phyloP scores from a whole-genome alignment of 2,797 vertebrate species.

The Hozukius guyotensis region DNA sequence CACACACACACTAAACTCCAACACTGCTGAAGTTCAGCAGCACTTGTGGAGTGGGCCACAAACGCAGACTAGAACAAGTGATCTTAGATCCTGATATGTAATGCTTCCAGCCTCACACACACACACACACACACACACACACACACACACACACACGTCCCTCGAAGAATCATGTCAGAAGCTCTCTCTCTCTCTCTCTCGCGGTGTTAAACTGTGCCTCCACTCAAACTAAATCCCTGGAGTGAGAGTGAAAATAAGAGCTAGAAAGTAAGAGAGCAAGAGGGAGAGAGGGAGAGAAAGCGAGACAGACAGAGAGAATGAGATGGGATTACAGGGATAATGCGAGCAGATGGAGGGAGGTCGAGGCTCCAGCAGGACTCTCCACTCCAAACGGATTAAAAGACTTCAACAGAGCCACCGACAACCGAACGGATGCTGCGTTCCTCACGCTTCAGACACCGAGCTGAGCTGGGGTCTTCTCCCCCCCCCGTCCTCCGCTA shows the following conservation, averaged over 20 bases:
- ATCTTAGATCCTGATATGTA: conserved; percentile 11
- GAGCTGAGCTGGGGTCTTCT: conserved; percentile 3
- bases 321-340: conserved; percentile 89
- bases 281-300: background rate
- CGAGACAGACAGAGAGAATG: conserved; percentile 74
- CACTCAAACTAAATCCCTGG: conserved; percentile 66
- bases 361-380: conserved; percentile 74
- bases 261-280: conserved; percentile 49
- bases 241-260: conserved; percentile 62
- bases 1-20: background rate
- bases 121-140: background rate
- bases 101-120: background rate
- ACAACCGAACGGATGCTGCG: conserved; percentile 37
- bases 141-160: conserved; percentile 14
- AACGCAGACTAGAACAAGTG: conserved; percentile 9
- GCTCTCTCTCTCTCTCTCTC: background rate
- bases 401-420: conserved; percentile 60
- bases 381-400: conserved; percentile 78
- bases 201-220: conserved; percentile 54
- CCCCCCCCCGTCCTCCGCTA: background rate
- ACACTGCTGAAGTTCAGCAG: conserved; percentile 3
- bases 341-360: conserved; percentile 86
- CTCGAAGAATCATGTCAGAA: conserved; percentile 47
- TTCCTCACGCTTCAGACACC: conserved; percentile 32
- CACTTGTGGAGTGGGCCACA: conserved; percentile 16